Evolutionary conservation across 2,888 invertebrate species (phyloP).

Genomic region (Callyntrura guangdongensis): DNA sequence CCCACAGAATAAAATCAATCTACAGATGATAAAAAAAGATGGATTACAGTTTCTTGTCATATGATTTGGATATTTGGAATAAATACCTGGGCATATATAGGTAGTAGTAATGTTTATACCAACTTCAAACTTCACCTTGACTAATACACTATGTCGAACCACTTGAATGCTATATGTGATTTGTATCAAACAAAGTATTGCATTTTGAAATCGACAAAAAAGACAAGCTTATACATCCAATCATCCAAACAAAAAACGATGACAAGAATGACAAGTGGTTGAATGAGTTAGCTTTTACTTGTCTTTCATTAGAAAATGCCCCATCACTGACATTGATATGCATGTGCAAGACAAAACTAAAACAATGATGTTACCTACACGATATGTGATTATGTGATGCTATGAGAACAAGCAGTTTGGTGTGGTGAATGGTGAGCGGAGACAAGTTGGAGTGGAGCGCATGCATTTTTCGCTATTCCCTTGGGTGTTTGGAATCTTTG

Average conservation of each 20-base stretch:
- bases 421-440: neutral
- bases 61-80: no score
- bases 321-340: conserved; percentile 72
- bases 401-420: neutral
- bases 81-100: neutral
- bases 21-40: no score
- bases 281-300: conserved; percentile 75
- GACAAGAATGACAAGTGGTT: conserved; percentile 75
- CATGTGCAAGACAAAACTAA: conserved; percentile 63
- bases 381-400: neutral
- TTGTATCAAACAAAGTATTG: conserved; percentile 35
- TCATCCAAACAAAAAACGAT: conserved; percentile 69
- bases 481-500: conserved; percentile 3
- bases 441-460: neutral
- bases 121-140: no score
- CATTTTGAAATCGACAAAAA: conserved; percentile 21
- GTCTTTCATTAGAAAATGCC: conserved; percentile 51
- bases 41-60: no score
- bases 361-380: conserved; percentile 11
- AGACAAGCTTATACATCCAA: conserved; percentile 46
- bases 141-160: no score
- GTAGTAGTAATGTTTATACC: neutral
- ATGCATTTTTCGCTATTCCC: no score
- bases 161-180: neutral
- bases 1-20: no score